These are phyloP conservation scores for Diogma glabrata DNA, from an alignment of 2,888 invertebrate genomes.

Conservation along the genomic window DNA sequence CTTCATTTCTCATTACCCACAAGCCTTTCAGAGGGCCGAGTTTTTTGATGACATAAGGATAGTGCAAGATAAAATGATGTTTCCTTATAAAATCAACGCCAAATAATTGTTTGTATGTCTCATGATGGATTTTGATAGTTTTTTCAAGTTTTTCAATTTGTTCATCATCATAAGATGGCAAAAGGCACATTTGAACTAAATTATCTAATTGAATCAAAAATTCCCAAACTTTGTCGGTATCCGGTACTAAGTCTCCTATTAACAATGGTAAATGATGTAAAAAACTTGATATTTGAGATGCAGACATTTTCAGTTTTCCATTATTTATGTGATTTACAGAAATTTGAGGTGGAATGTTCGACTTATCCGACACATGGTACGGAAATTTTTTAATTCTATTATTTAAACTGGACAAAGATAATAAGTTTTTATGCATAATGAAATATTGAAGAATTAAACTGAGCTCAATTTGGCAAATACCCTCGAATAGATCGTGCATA, in stretches of 20 bases:
- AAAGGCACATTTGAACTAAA: not conserved
- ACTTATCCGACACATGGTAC: not conserved
- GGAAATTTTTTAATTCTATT: not conserved
- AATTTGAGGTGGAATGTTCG: not conserved
- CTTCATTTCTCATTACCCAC: conserved; percentile 1
- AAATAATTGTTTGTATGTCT: not conserved
- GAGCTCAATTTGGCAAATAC: not conserved
- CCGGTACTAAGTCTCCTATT: not conserved
- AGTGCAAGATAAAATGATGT: not conserved
- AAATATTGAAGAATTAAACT: not conserved
- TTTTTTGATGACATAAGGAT: not conserved
- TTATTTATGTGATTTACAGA: not conserved
- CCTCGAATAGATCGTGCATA: not conserved
- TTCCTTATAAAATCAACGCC: not conserved
- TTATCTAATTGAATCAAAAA: not conserved
- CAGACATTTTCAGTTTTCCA: not conserved
- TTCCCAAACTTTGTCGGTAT: not conserved
- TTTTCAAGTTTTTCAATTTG: not conserved
- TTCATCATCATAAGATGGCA: not conserved
- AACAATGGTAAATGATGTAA: not conserved
- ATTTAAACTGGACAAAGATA: not conserved
- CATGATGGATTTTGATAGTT: too few species aligned
- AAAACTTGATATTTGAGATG: not conserved
- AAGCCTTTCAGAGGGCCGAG: not conserved
- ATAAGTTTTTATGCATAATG: not conserved